A percentile compares a stretch with the other conserved stretches of the same genome.
phyloP scores from a whole-genome alignment of 2,888 invertebrate species.

The Oscheius onirici region DNA sequence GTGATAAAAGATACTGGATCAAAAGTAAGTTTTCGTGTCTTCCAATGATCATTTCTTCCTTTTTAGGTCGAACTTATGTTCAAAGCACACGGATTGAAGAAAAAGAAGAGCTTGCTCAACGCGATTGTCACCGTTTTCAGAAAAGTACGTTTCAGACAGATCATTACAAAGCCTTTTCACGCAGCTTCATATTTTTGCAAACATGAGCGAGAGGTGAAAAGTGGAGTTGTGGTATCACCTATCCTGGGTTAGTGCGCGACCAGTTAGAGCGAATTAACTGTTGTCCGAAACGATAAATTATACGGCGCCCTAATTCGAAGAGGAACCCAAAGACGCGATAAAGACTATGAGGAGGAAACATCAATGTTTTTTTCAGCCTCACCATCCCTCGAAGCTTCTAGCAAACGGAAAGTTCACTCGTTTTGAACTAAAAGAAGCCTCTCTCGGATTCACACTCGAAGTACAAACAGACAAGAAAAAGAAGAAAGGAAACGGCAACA shows the following conservation, averaged over 20 bases:
- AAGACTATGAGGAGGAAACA: neutral
- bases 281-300: too few relatives aligned
- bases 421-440: conserved; percentile 57
- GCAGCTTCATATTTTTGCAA: too few relatives aligned
- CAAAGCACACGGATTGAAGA: conserved; percentile 67
- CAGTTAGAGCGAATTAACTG: too few relatives aligned
- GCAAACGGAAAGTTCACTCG: conserved; percentile 67
- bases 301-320: neutral
- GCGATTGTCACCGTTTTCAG: conserved; percentile 61
- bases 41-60: neutral
- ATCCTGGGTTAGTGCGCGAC: neutral
- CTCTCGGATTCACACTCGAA: conserved; percentile 59
- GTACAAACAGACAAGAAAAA: conserved; percentile 64
- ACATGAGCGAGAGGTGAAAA: too few relatives aligned
- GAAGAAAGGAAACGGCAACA: conserved; percentile 62
- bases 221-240: too few relatives aligned
- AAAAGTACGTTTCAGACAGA: conserved; percentile 44
- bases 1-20: conserved; percentile 64
- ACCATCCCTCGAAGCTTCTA: conserved; percentile 65
- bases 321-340: neutral
- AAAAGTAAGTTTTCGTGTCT: conserved; percentile 43
- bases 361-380: conserved; percentile 51
- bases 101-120: conserved; percentile 56
- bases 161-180: too few relatives aligned
- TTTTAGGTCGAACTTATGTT: conserved; percentile 61